Base-by-base conservation (phyloP, 2,797 vertebrate genomes). In the Bovichtus variegatus region DNA sequence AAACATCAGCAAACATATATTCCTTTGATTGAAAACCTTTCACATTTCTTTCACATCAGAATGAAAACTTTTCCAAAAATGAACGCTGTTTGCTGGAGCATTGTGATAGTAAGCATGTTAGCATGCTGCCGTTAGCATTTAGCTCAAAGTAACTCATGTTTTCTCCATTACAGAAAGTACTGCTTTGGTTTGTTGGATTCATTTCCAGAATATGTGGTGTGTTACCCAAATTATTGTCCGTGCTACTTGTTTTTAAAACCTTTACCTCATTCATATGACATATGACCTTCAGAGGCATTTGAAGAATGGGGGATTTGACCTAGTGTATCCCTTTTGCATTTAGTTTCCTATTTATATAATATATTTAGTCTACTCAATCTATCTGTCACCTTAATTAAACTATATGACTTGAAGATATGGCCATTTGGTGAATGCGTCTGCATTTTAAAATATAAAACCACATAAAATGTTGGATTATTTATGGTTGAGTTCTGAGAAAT, bases 351-450 rank as follows among this genome's bases (percentile, higher is more conserved):
- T 34, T 64, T 21, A 27, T 31, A 71, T 21, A 59, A 54, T 50
- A 44, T 40, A 51, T 72, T 53, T 64, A 77, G 66, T 74, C 16
- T 19, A 41, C 15, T 62, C 43, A 60, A 36, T 72, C 34, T 38
- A 31, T 19, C 21, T 40, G 15, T 63, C 50, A 75, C 31, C 47
- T 13, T 19, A 53, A 71, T 38, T 6, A 34, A 49, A 54, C 47
- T 13, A 13, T 44, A 41, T 16, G 16, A 57, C 43, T 27, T 47
- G 60, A 47, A 23, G 44, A 58, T 12, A 10, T 34, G 51, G 1
- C 40, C 9, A 6, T 23, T n/a, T 27, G 6, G n/a, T 2, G 16
- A 55, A 76, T 4, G 4, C 19, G 44, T 74, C 77, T 51, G 27
- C 50, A 63, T 65, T 60, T 58, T 31, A 44, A 62, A 67, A 53